These are phyloP conservation scores for Leucoma salicis DNA, from an alignment of 2,888 invertebrate species.

Conservation along the genomic window DNA sequence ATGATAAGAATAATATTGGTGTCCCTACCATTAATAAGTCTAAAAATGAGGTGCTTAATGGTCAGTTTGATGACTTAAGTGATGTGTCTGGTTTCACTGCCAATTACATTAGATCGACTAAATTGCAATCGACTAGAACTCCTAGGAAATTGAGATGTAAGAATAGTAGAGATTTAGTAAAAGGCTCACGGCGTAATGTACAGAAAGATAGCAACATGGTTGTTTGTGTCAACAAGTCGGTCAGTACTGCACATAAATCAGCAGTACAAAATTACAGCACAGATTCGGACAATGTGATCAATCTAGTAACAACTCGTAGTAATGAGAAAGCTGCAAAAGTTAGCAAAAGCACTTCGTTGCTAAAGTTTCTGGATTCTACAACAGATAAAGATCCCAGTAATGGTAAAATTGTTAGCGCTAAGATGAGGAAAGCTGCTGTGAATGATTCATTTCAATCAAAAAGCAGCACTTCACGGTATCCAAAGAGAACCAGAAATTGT, in stretches of 20 bases:
- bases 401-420: constrained; percentile 6
- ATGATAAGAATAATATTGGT: constrained; percentile 34
- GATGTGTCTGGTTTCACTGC: constrained; percentile 77
- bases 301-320: constrained; percentile 53
- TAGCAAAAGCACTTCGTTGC: constrained; percentile 55
- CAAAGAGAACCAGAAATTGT: constrained; percentile 51
- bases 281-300: constrained; percentile 65
- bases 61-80: constrained; percentile 69
- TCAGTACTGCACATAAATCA: constrained; percentile 45
- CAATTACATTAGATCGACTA: constrained; percentile 75
- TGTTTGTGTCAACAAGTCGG: constrained; percentile 58
- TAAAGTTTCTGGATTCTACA: constrained; percentile 59
- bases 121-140: constrained; percentile 58
- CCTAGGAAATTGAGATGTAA: constrained; percentile 57
- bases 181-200: constrained; percentile 43
- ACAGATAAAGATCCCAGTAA: constrained; percentile 18
- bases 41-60: constrained; percentile 44
- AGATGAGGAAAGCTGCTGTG: constrained; percentile 35
- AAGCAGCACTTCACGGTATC: constrained; percentile 59
- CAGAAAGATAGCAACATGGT: constrained; percentile 46
- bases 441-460: constrained; percentile 59
- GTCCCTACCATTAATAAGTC: constrained; percentile 24
- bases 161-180: constrained; percentile 50
- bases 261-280: constrained; percentile 56
- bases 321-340: constrained; percentile 44